phyloP scores from a whole-genome alignment of 2,888 invertebrate species.

The Plebejus argus region DNA sequence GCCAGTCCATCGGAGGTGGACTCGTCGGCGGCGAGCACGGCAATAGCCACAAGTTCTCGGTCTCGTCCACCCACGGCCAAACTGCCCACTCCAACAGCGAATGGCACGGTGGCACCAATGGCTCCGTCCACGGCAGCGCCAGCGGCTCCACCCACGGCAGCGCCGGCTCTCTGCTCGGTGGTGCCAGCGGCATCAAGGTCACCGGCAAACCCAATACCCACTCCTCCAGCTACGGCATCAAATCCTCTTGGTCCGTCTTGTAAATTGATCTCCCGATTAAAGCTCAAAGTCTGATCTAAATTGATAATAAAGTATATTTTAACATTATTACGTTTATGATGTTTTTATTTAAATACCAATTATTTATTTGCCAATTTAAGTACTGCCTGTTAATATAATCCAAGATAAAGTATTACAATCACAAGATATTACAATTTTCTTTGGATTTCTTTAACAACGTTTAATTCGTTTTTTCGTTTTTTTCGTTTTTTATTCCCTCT shows the following conservation, averaged over 20 bases:
- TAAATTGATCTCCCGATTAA: not conserved
- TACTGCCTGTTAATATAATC: too few relatives aligned
- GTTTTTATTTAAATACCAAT: not conserved
- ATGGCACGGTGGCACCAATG: not conserved
- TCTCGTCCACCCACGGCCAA: not conserved
- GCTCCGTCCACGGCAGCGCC: not conserved
- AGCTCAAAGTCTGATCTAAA: not conserved
- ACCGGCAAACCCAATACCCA: not conserved
- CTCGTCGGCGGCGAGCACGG: not conserved
- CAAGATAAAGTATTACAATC: too few relatives aligned
- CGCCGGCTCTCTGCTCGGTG: conserved; percentile 1
- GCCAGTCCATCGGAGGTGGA: not conserved
- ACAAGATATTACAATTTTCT: too few relatives aligned
- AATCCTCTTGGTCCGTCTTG: not conserved
- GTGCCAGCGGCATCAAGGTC: not conserved
- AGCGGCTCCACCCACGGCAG: not conserved
- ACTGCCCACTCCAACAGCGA: not conserved
- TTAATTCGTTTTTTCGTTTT: too few relatives aligned
- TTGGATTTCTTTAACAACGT: too few relatives aligned
- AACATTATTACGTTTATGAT: not conserved
- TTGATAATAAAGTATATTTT: conserved; percentile 15
- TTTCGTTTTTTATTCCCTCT: too few relatives aligned
- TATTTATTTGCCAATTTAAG: not conserved
- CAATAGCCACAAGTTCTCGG: not conserved
- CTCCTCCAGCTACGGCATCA: not conserved